phyloP scores from a whole-genome alignment of 2,888 invertebrate species.

The Nudaria mundana region DNA sequence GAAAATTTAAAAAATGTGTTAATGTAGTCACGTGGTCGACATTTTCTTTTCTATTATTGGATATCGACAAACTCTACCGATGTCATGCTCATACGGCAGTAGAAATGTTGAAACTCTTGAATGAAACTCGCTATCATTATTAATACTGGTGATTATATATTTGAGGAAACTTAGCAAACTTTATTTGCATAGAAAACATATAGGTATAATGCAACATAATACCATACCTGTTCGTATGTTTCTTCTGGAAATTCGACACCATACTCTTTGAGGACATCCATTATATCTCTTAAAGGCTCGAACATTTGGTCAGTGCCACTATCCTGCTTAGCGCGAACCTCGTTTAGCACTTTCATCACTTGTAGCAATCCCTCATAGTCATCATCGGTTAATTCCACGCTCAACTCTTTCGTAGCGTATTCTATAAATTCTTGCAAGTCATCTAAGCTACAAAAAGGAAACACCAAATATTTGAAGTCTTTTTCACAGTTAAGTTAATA shows the following conservation, averaged over 20 bases:
- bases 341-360: slow-evolving; percentile 92
- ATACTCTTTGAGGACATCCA: slow-evolving; percentile 91
- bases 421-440: slow-evolving; percentile 89
- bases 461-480: background rate
- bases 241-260: slow-evolving; percentile 93
- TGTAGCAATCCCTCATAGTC: slow-evolving; percentile 92
- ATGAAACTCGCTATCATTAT: no score
- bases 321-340: slow-evolving; percentile 86
- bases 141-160: no score
- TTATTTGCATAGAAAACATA: background rate
- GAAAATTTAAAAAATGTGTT: no score
- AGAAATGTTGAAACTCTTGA: no score
- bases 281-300: slow-evolving; percentile 92
- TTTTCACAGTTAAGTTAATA: background rate
- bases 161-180: background rate
- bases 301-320: slow-evolving; percentile 92
- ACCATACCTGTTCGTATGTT: slow-evolving; percentile 84
- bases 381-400: slow-evolving; percentile 87
- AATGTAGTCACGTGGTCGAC: no score
- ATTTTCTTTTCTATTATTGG: no score
- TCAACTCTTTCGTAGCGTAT: slow-evolving; percentile 87
- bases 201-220: no score
- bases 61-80: no score
- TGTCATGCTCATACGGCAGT: no score
- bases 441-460: slow-evolving; percentile 78